Evolutionary conservation across 2,797 vertebrate species (phyloP), one percentile per base, ranked within the genome.

Genomic region (Tauraco hartlaubi): DNA sequence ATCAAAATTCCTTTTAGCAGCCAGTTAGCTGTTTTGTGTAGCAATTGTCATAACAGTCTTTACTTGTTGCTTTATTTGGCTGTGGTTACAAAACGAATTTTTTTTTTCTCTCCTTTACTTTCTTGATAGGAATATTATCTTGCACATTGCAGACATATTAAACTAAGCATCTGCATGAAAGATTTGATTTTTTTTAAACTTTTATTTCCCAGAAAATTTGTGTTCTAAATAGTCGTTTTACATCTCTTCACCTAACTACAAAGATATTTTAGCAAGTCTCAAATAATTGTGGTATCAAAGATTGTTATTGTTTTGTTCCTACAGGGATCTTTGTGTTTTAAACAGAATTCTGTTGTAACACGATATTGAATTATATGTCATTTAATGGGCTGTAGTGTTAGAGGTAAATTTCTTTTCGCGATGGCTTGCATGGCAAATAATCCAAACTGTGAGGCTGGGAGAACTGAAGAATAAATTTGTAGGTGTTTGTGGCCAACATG

Each of bases 311-410:
- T 66, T 91, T 85, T 89, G 9, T 64, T 80, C 44, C 75, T 67
- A 61, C 13, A 19, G 72, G 37, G 49, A 58, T 56, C 52, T 88
- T 94, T 20, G 75, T 79, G 41, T 71, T 83, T 95, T 91, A 92
- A 90, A 90, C 85, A 68, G 63, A 91, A 77, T 87, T 92, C 77
- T 94, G 48, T 93, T 85, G 77, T 85, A 91, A 93, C 43, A 54
- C 9, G 5, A 82, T 92, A 64, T 11, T 59, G 56, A 83, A 61
- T 92, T 77, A 39, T 29, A 25, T 71, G 55, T 35, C 72, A 39
- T 31, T 95, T 91, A 72, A 64, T 79, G 54, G 78, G 66, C 62
- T 71, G 16, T 44, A 10, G 49, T 41, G 77, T 54, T 90, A 77
- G 75, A 64, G 46, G 18, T 35, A 39, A 77, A 67, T 61, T 92